These are phyloP conservation scores for Stomorhina lunata DNA, from an alignment of 2,888 invertebrate genomes.

Conservation along the genomic window DNA sequence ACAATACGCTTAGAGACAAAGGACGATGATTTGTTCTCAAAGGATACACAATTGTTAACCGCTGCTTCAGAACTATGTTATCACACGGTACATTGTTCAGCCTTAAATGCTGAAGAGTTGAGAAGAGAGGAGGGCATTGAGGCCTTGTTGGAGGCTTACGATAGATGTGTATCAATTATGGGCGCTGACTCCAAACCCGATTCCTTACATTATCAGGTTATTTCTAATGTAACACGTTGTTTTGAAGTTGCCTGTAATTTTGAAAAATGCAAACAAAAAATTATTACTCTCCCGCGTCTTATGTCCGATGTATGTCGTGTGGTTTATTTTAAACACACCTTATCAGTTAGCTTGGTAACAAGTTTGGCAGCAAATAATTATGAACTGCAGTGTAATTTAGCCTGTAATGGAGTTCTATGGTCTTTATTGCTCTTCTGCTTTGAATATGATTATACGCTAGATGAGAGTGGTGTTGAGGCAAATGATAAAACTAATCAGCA, in stretches of 20 bases:
- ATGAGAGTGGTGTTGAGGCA: slow-evolving; percentile 96
- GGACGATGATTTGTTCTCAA: slow-evolving; percentile 95
- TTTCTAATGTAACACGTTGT: slow-evolving; percentile 93
- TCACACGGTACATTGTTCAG: slow-evolving; percentile 97
- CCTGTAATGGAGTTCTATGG: slow-evolving; percentile 94
- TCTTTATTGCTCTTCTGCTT: slow-evolving; percentile 94
- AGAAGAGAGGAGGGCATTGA: slow-evolving; percentile 94
- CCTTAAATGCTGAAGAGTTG: slow-evolving; percentile 98
- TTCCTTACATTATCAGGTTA: slow-evolving; percentile 94
- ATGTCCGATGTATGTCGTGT: slow-evolving; percentile 92
- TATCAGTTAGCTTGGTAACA: slow-evolving; percentile 94
- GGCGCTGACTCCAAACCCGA: slow-evolving; percentile 87
- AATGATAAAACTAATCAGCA: slow-evolving; percentile 92
- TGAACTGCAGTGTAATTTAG: slow-evolving; percentile 89
- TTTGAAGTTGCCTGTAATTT: slow-evolving; percentile 98
- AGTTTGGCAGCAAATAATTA: slow-evolving; percentile 92
- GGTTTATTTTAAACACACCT: slow-evolving; percentile 93
- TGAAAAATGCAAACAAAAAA: slow-evolving; percentile 91
- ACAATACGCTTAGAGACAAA: slow-evolving; percentile 96
- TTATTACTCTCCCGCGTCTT: slow-evolving; percentile 92
- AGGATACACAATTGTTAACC: slow-evolving; percentile 89
- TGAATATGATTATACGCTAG: slow-evolving; percentile 97
- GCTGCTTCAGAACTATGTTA: slow-evolving; percentile 97
- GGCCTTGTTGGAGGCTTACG: slow-evolving; percentile 93
- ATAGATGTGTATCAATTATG: slow-evolving; percentile 95